A percentile compares a stretch with the other conserved stretches of the same genome.
Conservation (phyloP, 2,888 invertebrate species). For the Cheilosia vulpina region DNA sequence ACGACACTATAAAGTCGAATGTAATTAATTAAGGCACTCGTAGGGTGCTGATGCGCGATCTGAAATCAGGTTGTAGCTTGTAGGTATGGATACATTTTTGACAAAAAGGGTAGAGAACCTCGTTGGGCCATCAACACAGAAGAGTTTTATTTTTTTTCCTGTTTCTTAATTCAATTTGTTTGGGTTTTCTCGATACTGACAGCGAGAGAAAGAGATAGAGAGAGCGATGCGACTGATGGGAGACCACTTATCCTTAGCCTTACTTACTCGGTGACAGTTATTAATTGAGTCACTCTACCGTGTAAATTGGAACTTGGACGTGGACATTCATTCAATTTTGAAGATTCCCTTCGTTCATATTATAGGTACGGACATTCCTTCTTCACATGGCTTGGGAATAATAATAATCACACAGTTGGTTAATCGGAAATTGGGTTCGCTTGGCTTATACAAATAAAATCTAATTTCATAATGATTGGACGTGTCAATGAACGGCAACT, state of each 20-base stretch:
- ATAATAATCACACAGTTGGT: neutral
- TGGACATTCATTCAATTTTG: conserved; percentile 1
- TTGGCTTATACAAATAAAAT: no score
- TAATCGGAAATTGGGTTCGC: no score
- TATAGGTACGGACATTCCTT: neutral
- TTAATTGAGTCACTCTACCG: conserved; percentile 46
- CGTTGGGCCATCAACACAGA: neutral
- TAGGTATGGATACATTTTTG: conserved; percentile 12
- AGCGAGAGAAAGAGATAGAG: neutral
- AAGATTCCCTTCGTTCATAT: neutral
- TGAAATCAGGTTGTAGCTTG: conserved; percentile 33
- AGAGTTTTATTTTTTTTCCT: conserved; percentile 9
- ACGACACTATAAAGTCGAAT: conserved; percentile 47
- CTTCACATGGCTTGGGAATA: neutral
- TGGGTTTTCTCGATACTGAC: neutral
- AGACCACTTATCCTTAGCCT: neutral
- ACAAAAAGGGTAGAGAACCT: neutral
- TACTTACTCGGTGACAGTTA: neutral
- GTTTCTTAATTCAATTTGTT: conserved; percentile 39
- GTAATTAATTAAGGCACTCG: conserved; percentile 63
- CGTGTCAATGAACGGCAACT: neutral
- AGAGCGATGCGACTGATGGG: no score
- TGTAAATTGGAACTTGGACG: conserved; percentile 25
- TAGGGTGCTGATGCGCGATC: conserved; percentile 23
- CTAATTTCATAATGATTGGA: neutral